These are phyloP conservation scores for Zoanthus sansibaricus DNA, from an alignment of 92 coral and sea anemone genomes.

Conservation along the genomic window DNA sequence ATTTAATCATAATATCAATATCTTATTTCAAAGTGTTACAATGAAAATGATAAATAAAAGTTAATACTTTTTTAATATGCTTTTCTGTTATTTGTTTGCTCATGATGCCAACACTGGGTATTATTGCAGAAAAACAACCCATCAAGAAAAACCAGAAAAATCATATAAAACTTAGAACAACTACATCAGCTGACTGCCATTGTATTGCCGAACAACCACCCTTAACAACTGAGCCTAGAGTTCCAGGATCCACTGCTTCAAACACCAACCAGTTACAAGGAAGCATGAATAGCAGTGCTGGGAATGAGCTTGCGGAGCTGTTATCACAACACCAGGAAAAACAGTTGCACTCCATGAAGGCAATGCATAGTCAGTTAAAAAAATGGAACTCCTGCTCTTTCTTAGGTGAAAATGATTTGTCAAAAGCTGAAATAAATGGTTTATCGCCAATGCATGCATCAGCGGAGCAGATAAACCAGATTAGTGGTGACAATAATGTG, in stretches of 20 bases:
- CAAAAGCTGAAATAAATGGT: constrained; percentile 47
- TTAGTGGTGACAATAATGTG: constrained; percentile 16
- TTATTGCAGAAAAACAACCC: not conserved
- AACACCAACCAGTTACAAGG: not conserved
- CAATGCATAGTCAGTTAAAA: constrained; percentile 48
- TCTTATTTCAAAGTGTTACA: no score
- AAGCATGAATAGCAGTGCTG: constrained; percentile 40
- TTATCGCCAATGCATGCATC: constrained; percentile 6
- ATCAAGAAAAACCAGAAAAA: constrained; percentile 25
- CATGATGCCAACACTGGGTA: not conserved
- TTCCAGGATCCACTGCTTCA: not conserved
- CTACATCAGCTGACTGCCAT: not conserved
- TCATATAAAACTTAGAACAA: not conserved
- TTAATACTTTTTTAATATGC: no score
- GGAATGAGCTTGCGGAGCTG: constrained; percentile 71
- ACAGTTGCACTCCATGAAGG: constrained; percentile 64
- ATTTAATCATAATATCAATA: no score
- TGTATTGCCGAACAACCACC: not conserved
- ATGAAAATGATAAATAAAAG: no score
- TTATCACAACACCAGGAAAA: constrained; percentile 71
- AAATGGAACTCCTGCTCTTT: constrained; percentile 83
- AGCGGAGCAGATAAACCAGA: constrained; percentile 27
- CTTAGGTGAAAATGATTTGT: constrained; percentile 38
- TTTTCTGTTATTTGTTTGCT: no score
- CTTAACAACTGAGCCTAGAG: not conserved